Percentiles rank a stretch among this genome's conserved stretches.
Conservation (phyloP, 2,888 invertebrate genomes). For the Danaus chrysippus region DNA sequence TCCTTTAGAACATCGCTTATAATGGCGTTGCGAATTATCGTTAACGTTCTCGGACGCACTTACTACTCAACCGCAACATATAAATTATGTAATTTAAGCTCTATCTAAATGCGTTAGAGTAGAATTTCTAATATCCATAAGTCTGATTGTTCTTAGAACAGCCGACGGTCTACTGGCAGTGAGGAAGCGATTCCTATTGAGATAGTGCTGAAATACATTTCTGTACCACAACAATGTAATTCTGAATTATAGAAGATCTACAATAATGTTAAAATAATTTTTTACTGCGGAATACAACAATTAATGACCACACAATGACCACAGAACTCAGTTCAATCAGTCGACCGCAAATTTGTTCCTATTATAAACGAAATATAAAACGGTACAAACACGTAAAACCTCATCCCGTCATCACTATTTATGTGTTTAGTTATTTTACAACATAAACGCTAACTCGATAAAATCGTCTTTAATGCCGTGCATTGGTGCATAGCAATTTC, state of each 20-base stretch:
- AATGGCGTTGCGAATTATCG: slow-evolving; percentile 44
- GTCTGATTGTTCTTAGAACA: slow-evolving; percentile 25
- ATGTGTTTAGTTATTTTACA: not conserved
- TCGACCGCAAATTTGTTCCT: slow-evolving; percentile 29
- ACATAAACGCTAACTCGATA: not conserved
- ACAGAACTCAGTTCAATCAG: slow-evolving; percentile 23
- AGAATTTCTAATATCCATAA: slow-evolving; percentile 10
- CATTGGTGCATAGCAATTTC: not conserved
- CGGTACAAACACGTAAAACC: slow-evolving; percentile 26
- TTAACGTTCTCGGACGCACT: slow-evolving; percentile 35
- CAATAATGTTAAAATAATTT: not conserved
- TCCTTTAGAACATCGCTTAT: slow-evolving; percentile 42
- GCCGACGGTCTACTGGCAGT: slow-evolving; percentile 27
- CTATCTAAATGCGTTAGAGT: slow-evolving; percentile 14
- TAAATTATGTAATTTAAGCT: slow-evolving; percentile 21
- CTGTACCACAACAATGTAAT: not conserved
- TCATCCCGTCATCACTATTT: slow-evolving; percentile 17
- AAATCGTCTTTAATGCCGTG: not conserved
- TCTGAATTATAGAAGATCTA: not conserved
- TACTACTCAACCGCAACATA: slow-evolving; percentile 18
- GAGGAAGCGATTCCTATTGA: slow-evolving; percentile 30
- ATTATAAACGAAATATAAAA: slow-evolving; percentile 28
- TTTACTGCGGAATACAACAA: not conserved
- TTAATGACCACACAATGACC: slow-evolving; percentile 18
- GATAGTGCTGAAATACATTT: slow-evolving; percentile 24